Evolutionary conservation across 2,113 vertebrate genomes (phyloP).

Genomic region (Marmota monax): DNA sequence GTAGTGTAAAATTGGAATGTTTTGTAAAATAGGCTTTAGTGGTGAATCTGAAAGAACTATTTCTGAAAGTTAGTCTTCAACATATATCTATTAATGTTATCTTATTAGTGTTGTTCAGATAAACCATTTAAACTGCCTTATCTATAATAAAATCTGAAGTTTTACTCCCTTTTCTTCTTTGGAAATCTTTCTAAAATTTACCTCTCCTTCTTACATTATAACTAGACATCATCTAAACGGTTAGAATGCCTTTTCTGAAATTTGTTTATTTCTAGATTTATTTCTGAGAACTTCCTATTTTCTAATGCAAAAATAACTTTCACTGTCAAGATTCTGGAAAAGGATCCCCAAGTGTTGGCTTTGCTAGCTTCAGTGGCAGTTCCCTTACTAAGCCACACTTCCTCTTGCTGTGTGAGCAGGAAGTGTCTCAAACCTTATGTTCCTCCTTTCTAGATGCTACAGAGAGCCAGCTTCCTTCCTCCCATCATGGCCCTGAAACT

Average conservation of each 20-base stretch:
- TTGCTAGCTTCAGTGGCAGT: background rate
- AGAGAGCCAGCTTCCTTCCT: background rate
- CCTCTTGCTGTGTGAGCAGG: slow-evolving; percentile 39
- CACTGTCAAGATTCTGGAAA: background rate
- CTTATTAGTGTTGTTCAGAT: background rate
- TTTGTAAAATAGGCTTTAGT: slow-evolving; percentile 33
- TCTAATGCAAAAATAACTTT: background rate
- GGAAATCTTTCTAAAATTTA: background rate
- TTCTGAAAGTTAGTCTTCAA: slow-evolving; percentile 39
- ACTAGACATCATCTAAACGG: background rate
- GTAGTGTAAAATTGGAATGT: background rate
- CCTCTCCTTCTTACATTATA: background rate
- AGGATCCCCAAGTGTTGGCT: background rate
- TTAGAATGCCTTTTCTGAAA: background rate
- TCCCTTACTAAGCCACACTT: background rate
- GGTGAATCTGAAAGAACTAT: background rate
- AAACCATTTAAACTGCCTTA: background rate
- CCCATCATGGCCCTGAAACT: background rate
- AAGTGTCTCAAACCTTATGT: slow-evolving; percentile 48
- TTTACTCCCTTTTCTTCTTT: slow-evolving; percentile 2
- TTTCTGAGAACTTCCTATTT: background rate
- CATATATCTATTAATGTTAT: background rate
- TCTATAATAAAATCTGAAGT: background rate
- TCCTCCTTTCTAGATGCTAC: slow-evolving; percentile 20
- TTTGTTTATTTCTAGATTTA: slow-evolving; percentile 24